Evolutionary conservation across 1,140 invertebrate species (phyloP), one percentile per base, ranked within the genome.

Genomic region (Protaetia brevitarsis): DNA sequence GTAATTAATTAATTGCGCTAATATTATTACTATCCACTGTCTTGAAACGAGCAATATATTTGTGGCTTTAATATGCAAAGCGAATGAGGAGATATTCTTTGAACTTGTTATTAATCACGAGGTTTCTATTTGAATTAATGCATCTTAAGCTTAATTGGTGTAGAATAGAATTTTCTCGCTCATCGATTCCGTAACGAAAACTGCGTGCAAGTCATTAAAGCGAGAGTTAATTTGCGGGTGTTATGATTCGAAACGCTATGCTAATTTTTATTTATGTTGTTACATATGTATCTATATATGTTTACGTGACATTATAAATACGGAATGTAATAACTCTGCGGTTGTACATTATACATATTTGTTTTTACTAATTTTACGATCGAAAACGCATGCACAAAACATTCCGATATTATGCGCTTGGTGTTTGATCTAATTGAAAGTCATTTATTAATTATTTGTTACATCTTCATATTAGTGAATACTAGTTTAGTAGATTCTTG

Each of bases 141-240:
- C 41, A 51, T 51, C 41, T 51, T 51, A 6, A 37, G 41, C 19
- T 51, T 51, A 51, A 51, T 51, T 51, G 41, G 8, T 26, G 26
- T 19, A 51, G 41, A 51, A 51, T n/a, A n/a, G n/a, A n/a, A n/a
- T n/a, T 8, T 51, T 51, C 26, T 51, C 16, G 19, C 41, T 51
- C 26, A 51, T 51, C 41, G 19, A 23, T 8, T 7, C 19, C 11
- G 6, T 23, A 51, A 51, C 19, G 41, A 51, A n/a, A 51, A 23
- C 41, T 23, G 41, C 19, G 19, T 51, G 19, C 41, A 51, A 8
- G 41, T 51, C 41, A 23, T 51, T 51, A 51, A 51, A 51, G 26
- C 41, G 21, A 10, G 41, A 51, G 26, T 51, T 19, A 51, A 51
- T 51, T 51, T 51, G 19, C 41, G 26, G 26, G 26, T 10, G 4